Percentiles rank a stretch among this genome's conserved stretches.
Conservation (phyloP, 1,140 invertebrate species). For the Lucilia sericata region DNA sequence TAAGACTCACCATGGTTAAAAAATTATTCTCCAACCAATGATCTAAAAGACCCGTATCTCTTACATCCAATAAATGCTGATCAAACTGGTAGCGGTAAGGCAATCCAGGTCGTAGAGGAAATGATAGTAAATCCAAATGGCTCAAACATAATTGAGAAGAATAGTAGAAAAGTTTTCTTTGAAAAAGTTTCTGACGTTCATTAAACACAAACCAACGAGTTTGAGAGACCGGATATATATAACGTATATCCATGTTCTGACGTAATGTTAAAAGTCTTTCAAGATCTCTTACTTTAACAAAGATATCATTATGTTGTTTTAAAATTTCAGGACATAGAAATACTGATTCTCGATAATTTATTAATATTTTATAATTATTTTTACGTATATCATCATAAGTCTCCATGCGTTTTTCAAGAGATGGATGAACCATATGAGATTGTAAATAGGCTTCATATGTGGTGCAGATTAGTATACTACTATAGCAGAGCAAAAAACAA, state of each 20-base stretch:
- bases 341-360: background rate
- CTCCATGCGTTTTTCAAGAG: slow-evolving; percentile 19
- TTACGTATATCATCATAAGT: slow-evolving; percentile 38
- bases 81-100: background rate
- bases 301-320: background rate
- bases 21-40: slow-evolving; percentile 34
- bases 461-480: slow-evolving; percentile 39
- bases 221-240: slow-evolving; percentile 17
- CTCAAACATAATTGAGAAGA: slow-evolving; percentile 9
- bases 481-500: slow-evolving; percentile 40
- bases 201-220: slow-evolving; percentile 11
- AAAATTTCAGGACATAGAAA: background rate
- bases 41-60: slow-evolving; percentile 22
- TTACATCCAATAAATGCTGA: background rate
- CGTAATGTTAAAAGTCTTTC: background rate
- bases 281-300: background rate
- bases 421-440: slow-evolving; percentile 28
- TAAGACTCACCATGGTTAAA: background rate
- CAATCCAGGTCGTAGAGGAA: background rate
- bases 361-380: slow-evolving; percentile 13
- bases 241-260: background rate
- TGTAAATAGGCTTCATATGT: slow-evolving; percentile 45
- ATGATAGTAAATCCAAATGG: background rate
- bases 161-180: slow-evolving; percentile 29
- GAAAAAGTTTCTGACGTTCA: slow-evolving; percentile 1